A percentile compares a stretch with the other conserved stretches of the same genome.
These are phyloP conservation scores for Hyalella azteca DNA, from an alignment of 2,888 invertebrate species.

Conservation along the genomic window DNA sequence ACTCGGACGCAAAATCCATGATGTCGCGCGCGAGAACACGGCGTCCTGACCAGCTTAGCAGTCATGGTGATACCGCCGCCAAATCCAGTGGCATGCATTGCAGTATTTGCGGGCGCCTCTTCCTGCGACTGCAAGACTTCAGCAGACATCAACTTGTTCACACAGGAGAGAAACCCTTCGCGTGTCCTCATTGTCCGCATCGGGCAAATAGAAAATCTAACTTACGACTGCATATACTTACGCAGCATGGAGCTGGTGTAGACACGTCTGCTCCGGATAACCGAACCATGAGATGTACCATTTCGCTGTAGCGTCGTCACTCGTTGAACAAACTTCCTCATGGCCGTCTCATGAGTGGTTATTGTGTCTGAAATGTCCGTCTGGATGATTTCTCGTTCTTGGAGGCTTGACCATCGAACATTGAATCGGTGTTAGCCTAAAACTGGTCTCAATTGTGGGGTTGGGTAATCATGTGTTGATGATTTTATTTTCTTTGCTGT, in stretches of 20 bases:
- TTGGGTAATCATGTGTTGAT: too few species aligned
- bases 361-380: too few species aligned
- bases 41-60: neutral
- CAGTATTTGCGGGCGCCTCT: conserved; percentile 31
- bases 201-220: conserved; percentile 56
- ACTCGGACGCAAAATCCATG: neutral
- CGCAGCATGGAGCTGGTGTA: neutral
- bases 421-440: too few species aligned
- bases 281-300: neutral
- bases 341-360: too few species aligned
- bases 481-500: too few species aligned
- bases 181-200: conserved; percentile 57
- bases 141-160: conserved; percentile 55
- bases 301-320: too few species aligned
- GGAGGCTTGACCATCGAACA: too few species aligned
- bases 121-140: conserved; percentile 52
- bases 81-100: neutral
- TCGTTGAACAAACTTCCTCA: too few species aligned
- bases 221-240: conserved; percentile 48
- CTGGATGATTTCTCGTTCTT: too few species aligned
- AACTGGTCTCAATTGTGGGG: too few species aligned
- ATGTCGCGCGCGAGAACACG: neutral
- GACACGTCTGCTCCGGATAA: neutral
- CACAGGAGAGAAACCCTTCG: conserved; percentile 57
- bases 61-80: neutral